A percentile compares a stretch with the other conserved stretches of the same genome.
These are phyloP conservation scores for Sula dactylatra DNA, from an alignment of 2,113 vertebrate species.

Conservation along the genomic window DNA sequence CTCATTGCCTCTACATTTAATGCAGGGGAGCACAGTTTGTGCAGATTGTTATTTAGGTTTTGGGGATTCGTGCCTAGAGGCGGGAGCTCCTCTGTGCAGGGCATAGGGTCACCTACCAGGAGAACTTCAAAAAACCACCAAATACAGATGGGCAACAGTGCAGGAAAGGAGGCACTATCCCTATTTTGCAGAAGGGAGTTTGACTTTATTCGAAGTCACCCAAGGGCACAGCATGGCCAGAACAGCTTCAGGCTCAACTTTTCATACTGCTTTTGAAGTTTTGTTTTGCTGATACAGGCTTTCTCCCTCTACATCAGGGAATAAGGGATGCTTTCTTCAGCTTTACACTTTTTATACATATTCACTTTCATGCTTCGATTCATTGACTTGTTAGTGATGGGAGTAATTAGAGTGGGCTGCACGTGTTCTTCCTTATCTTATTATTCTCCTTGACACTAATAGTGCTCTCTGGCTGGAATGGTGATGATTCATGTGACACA, in stretches of 20 bases:
- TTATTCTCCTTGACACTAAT: slow-evolving; percentile 34
- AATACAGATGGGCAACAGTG: not conserved
- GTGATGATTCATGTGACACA: not conserved
- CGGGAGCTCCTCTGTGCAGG: not conserved
- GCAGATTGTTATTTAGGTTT: not conserved
- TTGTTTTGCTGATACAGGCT: not conserved
- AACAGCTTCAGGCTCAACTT: not conserved
- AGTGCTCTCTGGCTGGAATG: not conserved
- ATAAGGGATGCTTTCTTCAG: not conserved
- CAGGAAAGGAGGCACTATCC: not conserved
- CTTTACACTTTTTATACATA: not conserved
- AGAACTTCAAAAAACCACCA: not conserved
- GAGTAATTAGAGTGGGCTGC: not conserved
- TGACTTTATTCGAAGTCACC: not conserved
- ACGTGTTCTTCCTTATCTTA: not conserved
- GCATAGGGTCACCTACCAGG: not conserved
- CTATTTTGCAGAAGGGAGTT: not conserved
- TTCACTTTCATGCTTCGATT: not conserved
- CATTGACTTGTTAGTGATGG: not conserved
- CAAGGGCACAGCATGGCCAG: not conserved
- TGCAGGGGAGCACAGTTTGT: not conserved
- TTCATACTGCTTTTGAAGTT: not conserved
- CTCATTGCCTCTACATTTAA: not conserved
- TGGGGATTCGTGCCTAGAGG: not conserved
- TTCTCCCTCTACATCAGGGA: not conserved